Evolutionary conservation across 1,140 invertebrate genomes (phyloP).

Genomic region (Dreissena rostriformis): DNA sequence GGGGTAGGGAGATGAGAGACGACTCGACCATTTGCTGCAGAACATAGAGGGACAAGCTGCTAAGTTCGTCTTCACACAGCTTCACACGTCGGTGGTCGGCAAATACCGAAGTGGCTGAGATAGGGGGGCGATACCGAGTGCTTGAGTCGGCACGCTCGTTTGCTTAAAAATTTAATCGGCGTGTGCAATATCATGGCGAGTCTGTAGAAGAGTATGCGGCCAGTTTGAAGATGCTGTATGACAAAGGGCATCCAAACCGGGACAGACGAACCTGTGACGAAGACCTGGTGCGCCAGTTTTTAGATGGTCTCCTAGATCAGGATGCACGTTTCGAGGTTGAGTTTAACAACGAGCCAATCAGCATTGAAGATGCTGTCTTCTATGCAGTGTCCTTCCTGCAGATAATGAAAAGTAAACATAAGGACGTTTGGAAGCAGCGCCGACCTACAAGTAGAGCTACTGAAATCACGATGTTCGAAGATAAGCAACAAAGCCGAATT

Average conservation of each 20-base stretch:
- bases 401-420: background rate
- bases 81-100: background rate
- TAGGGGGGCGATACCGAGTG: conserved; percentile 9
- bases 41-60: conserved; percentile 9
- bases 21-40: conserved; percentile 18
- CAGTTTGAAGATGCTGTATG: conserved; percentile 29
- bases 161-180: conserved; percentile 25
- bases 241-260: conserved; percentile 14
- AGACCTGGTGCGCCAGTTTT: conserved; percentile 20
- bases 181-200: conserved; percentile 15
- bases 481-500: background rate
- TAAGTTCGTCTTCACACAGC: conserved; percentile 31
- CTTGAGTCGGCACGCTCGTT: conserved; percentile 26
- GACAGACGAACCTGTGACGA: conserved; percentile 21
- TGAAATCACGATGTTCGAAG: background rate
- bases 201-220: conserved; percentile 32
- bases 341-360: conserved; percentile 19
- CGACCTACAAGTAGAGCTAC: background rate
- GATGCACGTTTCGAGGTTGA: conserved; percentile 28
- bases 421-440: background rate
- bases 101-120: background rate
- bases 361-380: conserved; percentile 36
- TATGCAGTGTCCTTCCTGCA: conserved; percentile 22
- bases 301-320: conserved; percentile 31
- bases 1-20: background rate